Conservation (phyloP, 2,113 vertebrate species). For the Coracopsis vasa region DNA sequence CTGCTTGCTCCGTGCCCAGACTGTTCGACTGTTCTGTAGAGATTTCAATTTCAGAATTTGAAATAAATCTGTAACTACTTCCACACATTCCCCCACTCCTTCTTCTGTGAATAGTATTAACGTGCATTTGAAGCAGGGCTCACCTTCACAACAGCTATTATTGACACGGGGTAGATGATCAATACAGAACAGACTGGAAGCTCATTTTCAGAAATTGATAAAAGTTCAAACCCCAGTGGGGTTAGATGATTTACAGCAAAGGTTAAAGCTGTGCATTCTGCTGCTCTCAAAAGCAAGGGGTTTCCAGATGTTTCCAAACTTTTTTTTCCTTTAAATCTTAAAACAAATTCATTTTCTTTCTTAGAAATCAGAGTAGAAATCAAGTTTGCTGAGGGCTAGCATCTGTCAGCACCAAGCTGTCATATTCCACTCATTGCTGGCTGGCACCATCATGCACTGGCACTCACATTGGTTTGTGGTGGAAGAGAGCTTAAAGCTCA, state of each 20-base stretch:
- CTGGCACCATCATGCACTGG: not conserved
- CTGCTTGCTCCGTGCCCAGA: not conserved
- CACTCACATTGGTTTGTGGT: not conserved
- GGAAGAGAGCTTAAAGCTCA: not conserved
- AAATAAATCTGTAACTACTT: not conserved
- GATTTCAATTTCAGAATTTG: not conserved
- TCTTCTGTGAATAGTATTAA: constrained; percentile 48
- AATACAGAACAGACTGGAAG: constrained; percentile 67
- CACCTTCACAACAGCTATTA: constrained; percentile 61
- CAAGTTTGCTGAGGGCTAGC: not conserved
- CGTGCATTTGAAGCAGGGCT: constrained; percentile 49
- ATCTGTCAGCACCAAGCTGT: not conserved
- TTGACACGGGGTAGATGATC: constrained; percentile 54
- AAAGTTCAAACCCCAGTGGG: constrained; percentile 69
- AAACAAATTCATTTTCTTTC: not conserved
- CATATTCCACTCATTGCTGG: not conserved
- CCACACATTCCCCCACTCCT: not conserved
- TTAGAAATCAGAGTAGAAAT: not conserved
- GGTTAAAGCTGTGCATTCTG: constrained; percentile 51
- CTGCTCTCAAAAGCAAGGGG: not conserved
- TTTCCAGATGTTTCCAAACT: constrained; percentile 3
- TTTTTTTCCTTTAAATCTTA: not conserved
- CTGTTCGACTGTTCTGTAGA: not conserved
- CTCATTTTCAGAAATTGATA: constrained; percentile 73
- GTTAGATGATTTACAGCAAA: constrained; percentile 63